Base-by-base conservation (phyloP, 92 coral and sea anemone species). In the Porites cylindrica region DNA sequence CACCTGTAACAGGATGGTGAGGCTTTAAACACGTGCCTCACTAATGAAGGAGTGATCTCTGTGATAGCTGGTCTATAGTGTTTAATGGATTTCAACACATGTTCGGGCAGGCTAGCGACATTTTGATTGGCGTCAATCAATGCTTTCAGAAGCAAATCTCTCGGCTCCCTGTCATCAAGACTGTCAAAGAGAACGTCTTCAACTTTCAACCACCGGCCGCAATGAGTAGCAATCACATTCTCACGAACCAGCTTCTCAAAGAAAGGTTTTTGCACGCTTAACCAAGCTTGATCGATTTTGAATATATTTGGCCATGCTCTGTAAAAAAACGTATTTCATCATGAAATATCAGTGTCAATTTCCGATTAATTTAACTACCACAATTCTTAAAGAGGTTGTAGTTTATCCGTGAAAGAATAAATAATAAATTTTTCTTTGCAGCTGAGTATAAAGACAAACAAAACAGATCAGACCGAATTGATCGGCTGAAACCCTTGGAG, bases 301-400 rank as follows among this genome's bases (percentile, higher is more conserved):
- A 24, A 50, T 20, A 69, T 20, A 51, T 87, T 81, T 78, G 98
- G 98, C 98, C 97, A 91, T 2, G 96, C 95, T 21, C 88, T 77
- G 88, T 67, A 43, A 69, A 19, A 70, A 21, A 70, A 29, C 12
- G 32, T 1, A 32, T 2, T 3, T 4, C 20, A 16, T 11, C 38
- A 38, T 6, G 1, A 16, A 29, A 8, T 11, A 47, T 24, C 7
- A 16, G 18, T 62, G 5, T 29, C 32, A 29, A 29, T 29, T 29
- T 29, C 32, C 32, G 32, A 29, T 29, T 29, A 29, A 29, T 29
- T 59, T 59, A 26, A 3, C 19, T 7, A 17, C 70, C 3, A 66
- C 26, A 29, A 66, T 6, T 66, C 23, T 2, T 29, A 38, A 38
- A 38, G 47, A 38, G 47, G 47, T 38, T 2, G 5, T 38, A 38